Base-by-base conservation (phyloP, 2,113 vertebrate genomes). In the Nyctereutes procyonoides region DNA sequence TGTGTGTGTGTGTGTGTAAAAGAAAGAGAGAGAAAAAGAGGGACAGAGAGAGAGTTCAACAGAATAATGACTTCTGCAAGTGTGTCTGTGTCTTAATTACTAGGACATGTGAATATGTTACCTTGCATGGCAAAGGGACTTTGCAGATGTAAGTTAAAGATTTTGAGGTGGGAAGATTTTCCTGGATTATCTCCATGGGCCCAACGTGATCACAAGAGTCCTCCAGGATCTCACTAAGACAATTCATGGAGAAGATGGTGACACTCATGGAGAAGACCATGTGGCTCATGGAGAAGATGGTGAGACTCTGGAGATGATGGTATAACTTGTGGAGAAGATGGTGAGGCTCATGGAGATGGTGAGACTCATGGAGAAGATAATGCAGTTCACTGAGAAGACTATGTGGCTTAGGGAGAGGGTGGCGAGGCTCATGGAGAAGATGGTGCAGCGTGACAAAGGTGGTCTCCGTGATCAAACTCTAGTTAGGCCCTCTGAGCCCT, bases 61-160 rank as follows among this genome's bases (percentile, higher is more conserved):
- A 62, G 74, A 67, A 53, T 9, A 10, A 15, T 24, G 20, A 14
- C 20, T n/a, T 83, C 8, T 16, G 22, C 8, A 56, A 32, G 28
- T 1, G 7, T 35, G 15, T 3, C 14, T 4, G 2, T 26, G 12
- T 86, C 20, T 30, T 5, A 16, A 19, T 32, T 10, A 3, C n/a
- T 8, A 12, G 53, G 22, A 48, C 32, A n/a, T 10, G 9, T 5
- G 65, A 19, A 13, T 19, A 13, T 22, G 62, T 35, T 15, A 8
- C 28, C 20, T 76, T 30, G 4, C 3, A 3, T 3, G 65, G 20
- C n/a, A 28, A 19, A 92, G 38, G 56, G 43, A 19, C 28, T 85
- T 22, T 63, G 48, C 1, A 26, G 62, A 1, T 28, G 12, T 6
- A 58, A 63, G 30, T 55, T 32, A 71, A 60, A 9, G 10, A 30